phyloP scores from a whole-genome alignment of 2,113 vertebrate genomes.

The Serinus canaria region DNA sequence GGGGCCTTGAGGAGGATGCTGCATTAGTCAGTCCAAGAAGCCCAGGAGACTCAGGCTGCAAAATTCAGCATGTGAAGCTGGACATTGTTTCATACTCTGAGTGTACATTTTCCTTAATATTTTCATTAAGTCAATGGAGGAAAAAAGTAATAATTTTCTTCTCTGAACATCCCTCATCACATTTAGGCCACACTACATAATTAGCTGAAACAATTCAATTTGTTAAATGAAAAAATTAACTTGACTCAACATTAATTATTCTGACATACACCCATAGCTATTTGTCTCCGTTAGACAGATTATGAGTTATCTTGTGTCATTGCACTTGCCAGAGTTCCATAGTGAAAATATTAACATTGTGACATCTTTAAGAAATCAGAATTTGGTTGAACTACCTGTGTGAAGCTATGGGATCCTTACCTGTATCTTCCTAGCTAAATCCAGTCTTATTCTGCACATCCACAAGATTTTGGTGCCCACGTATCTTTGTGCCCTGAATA shows the following conservation, averaged over 20 bases:
- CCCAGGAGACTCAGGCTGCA: not conserved
- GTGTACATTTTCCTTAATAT: not conserved
- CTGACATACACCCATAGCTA: not conserved
- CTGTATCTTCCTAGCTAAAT: not conserved
- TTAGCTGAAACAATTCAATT: slow-evolving; percentile 30
- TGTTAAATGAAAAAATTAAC: slow-evolving; percentile 39
- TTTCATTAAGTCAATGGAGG: not conserved
- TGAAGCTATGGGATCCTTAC: not conserved
- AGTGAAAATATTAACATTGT: not conserved
- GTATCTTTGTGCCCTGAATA: not conserved
- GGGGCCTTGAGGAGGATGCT: rapidly evolving
- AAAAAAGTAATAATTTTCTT: not conserved
- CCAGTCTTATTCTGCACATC: not conserved
- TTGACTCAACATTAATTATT: slow-evolving; percentile 10
- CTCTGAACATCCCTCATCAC: not conserved
- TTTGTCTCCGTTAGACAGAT: slow-evolving; percentile 1
- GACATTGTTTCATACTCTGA: not conserved
- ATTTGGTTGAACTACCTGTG: not conserved
- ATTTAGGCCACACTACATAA: not conserved
- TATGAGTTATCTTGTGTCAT: not conserved
- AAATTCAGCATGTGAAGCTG: not conserved
- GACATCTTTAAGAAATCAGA: not conserved
- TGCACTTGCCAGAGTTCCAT: not conserved
- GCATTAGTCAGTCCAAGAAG: not conserved
- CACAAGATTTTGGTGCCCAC: not conserved